phyloP scores from a whole-genome alignment of 2,888 invertebrate genomes.

The Alloscopus bannaensis region DNA sequence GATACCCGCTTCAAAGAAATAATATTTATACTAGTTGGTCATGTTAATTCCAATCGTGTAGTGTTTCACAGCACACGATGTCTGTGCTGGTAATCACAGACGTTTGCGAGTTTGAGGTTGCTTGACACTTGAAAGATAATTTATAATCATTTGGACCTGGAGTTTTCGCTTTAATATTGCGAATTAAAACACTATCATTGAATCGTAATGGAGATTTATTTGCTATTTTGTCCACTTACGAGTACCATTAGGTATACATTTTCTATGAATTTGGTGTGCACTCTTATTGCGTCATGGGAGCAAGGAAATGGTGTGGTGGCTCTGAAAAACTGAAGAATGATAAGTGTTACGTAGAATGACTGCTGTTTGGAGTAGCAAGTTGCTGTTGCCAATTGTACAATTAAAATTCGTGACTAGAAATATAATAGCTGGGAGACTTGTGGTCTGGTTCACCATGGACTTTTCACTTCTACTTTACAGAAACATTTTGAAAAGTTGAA shows the following conservation, averaged over 20 bases:
- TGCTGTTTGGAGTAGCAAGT: constrained; percentile 3
- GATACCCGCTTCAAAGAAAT: not conserved
- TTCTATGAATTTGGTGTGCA: not conserved
- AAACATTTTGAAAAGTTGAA: too few species aligned
- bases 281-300: not conserved
- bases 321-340: not conserved
- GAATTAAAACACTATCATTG: constrained; percentile 14
- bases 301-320: not conserved
- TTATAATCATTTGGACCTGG: not conserved
- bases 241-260: constrained; percentile 34
- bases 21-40: too few species aligned
- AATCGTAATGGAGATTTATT: constrained; percentile 42
- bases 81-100: not conserved
- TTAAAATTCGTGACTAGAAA: too few species aligned
- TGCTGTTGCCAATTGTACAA: too few species aligned
- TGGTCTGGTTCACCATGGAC: too few species aligned
- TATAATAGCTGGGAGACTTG: too few species aligned
- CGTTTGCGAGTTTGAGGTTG: not conserved
- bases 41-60: not conserved
- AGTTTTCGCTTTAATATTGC: constrained; percentile 34
- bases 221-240: constrained; percentile 16
- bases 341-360: too few species aligned
- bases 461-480: too few species aligned
- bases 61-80: not conserved
- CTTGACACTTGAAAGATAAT: not conserved